Evolutionary conservation across 2,888 invertebrate genomes (phyloP).

Genomic region (Oxyteleia sp.): DNA sequence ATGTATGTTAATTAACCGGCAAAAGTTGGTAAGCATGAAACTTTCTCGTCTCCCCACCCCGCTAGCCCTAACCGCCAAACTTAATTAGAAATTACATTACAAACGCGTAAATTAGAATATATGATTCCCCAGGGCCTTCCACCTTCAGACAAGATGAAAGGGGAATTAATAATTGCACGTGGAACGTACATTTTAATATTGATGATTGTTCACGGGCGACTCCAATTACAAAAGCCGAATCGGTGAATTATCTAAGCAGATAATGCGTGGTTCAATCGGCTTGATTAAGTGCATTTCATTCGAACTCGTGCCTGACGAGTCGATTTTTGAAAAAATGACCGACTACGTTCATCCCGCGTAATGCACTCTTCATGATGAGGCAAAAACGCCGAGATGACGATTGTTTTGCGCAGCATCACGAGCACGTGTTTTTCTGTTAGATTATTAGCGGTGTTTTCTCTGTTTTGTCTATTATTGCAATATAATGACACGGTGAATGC

Average conservation of each 20-base stretch:
- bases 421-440: slow-evolving; percentile 29
- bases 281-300: slow-evolving; percentile 19
- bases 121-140: slow-evolving; percentile 64
- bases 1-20: slow-evolving; percentile 71
- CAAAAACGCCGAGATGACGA: slow-evolving; percentile 44
- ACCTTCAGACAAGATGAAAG: slow-evolving; percentile 58
- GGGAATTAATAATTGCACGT: slow-evolving; percentile 60
- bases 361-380: slow-evolving; percentile 48
- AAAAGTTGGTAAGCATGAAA: slow-evolving; percentile 71
- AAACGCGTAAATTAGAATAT: slow-evolving; percentile 73
- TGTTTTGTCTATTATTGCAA: slow-evolving; percentile 53
- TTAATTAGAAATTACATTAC: slow-evolving; percentile 74
- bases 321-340: slow-evolving; percentile 34
- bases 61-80: slow-evolving; percentile 66
- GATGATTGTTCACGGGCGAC: slow-evolving; percentile 36
- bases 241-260: background rate
- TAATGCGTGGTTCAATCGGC: background rate
- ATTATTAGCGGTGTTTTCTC: slow-evolving; percentile 55
- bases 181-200: slow-evolving; percentile 55
- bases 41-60: slow-evolving; percentile 60
- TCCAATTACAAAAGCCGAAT: slow-evolving; percentile 4
- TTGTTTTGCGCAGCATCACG: slow-evolving; percentile 41
- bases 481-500: slow-evolving; percentile 57
- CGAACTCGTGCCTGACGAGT: background rate
- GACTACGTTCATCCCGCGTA: slow-evolving; percentile 13